A percentile compares a stretch with the other conserved stretches of the same genome.
These are phyloP conservation scores for Rhineura floridana DNA, from an alignment of 2,113 vertebrate species.

Conservation along the genomic window DNA sequence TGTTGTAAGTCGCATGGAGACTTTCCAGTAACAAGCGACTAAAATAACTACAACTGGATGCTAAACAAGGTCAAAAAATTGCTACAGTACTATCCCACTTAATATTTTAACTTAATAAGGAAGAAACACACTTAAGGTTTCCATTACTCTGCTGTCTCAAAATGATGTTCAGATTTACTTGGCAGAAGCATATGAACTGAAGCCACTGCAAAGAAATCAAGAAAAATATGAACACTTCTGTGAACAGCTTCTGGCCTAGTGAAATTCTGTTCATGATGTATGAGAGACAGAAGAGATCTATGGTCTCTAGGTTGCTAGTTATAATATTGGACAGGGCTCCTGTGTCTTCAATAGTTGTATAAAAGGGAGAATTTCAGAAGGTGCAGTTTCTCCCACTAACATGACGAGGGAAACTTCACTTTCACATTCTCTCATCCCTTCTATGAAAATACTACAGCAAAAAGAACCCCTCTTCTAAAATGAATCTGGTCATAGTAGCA, in stretches of 20 bases:
- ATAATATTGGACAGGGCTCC: background rate
- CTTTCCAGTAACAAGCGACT: too few relatives aligned
- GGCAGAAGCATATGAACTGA: background rate
- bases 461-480: background rate
- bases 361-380: background rate
- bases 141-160: background rate
- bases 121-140: background rate
- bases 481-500: background rate
- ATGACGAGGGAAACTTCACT: background rate
- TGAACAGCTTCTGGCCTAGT: background rate
- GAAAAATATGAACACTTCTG: background rate
- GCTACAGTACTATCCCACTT: background rate
- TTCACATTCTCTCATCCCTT: background rate
- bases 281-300: background rate
- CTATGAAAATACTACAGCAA: background rate
- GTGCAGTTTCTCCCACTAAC: background rate
- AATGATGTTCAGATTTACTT: background rate
- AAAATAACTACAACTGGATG: too few relatives aligned
- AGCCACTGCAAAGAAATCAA: background rate
- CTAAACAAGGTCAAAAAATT: background rate
- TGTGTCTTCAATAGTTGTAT: background rate
- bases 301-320: background rate
- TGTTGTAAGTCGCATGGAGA: too few relatives aligned
- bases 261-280: background rate
- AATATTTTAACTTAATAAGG: background rate